Percentiles rank a stretch among this genome's conserved stretches.
phyloP scores from a whole-genome alignment of 1,140 invertebrate genomes.

The Eciton burchellii region DNA sequence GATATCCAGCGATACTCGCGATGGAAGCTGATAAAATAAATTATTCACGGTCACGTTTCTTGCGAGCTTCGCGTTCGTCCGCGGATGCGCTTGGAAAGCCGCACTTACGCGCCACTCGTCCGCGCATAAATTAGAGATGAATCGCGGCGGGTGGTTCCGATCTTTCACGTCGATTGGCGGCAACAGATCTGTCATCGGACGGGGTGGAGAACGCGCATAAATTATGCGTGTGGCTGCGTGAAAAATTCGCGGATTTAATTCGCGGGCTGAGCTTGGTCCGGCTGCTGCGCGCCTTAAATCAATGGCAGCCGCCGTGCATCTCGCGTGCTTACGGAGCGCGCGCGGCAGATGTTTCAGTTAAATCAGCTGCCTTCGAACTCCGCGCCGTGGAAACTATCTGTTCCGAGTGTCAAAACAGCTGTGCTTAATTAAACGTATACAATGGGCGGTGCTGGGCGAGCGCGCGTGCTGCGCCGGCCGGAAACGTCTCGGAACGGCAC shows the following conservation, averaged over 20 bases:
- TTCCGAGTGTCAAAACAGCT: conserved; percentile 82
- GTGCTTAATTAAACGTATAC: conserved; percentile 82
- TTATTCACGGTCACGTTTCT: no score
- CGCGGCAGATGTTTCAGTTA: conserved; percentile 82
- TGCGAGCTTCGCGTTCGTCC: no score
- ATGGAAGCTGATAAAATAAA: no score
- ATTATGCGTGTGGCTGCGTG: conserved; percentile 19
- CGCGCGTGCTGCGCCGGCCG: conserved; percentile 2
- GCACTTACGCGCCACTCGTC: no score
- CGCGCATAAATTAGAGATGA: no score
- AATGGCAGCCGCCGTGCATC: conserved; percentile 65
- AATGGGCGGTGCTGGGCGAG: conserved; percentile 67
- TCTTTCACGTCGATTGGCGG: conserved; percentile 30
- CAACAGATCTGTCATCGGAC: neutral
- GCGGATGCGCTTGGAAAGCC: no score
- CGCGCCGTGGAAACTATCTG: conserved; percentile 76
- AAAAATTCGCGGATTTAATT: conserved; percentile 67
- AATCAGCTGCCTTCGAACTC: conserved; percentile 82
- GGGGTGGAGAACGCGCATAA: conserved; percentile 57
- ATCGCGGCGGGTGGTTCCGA: no score
- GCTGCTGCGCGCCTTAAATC: conserved; percentile 73
- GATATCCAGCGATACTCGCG: no score
- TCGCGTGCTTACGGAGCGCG: conserved; percentile 75
- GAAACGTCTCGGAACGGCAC: conserved; percentile 60
- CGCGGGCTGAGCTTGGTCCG: conserved; percentile 30